Base-by-base conservation (phyloP, 2,113 vertebrate genomes). In the Anser brachyrhynchus region DNA sequence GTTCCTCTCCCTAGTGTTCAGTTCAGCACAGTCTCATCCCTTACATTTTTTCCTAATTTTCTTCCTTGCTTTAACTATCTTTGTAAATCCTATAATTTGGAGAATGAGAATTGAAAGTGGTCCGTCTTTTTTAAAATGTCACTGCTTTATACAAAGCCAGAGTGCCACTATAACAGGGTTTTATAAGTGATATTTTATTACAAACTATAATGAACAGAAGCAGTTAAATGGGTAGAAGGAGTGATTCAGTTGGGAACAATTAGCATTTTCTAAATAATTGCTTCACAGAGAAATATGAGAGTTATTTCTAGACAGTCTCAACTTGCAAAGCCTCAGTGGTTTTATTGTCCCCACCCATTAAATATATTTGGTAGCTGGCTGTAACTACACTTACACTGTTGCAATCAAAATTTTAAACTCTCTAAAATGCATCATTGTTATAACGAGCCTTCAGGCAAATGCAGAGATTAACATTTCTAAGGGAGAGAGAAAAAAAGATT, bases 381-480 rank as follows among this genome's bases (percentile, higher is more conserved):
- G 86, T 89, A 96, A 94, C 83, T 70, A 95, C 76, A 86, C 88
- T 88, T 84, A 84, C 43, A 84, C 43, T 93, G 62, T 87, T 96
- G 74, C 87, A 95, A 94, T 96, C 75, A 86, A 93, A 84, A 71
- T 84, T 84, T 95, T 89, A 94, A 94, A 92, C 83, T 91, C 41
- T 89, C 76, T 87, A 93, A 94, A 97, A 95, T 59, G 39, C n/a
- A 92, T 94, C 66, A 71, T 44, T 92, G 77, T 95, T 96, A 73
- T 61, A 85, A 97, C 54, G 17, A 96, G 65, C 89, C 92, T 96
- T 91, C 73, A 93, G 90, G 93, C 95, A 97, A 85, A 92, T 93
- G 81, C 44, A 96, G 94, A 97, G 82, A 97, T 87, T 69, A 85
- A 95, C 67, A 84, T 92, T 95, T 94, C 95, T 94, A 87, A 93